Percentiles rank a stretch among this genome's conserved stretches.
Conservation (phyloP, 2,797 vertebrate genomes). For the Chanos chanos region DNA sequence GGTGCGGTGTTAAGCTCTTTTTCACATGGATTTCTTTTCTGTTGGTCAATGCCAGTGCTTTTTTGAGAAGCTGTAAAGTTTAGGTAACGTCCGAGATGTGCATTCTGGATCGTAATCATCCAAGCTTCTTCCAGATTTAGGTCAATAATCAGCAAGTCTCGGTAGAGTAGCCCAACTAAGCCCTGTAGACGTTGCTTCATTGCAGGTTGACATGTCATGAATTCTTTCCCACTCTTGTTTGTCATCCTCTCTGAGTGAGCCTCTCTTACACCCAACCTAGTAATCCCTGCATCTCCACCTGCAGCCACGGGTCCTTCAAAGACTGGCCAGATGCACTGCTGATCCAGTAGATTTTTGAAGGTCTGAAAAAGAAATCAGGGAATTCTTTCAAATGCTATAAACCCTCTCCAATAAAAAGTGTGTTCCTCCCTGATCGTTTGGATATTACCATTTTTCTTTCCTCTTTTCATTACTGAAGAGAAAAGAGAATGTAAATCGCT, state of each 20-base stretch:
- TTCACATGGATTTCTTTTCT: too few species aligned
- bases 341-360: not conserved
- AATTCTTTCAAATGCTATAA: constrained; percentile 3
- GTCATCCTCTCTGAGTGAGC: not conserved
- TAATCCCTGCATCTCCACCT: not conserved
- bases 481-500: constrained; percentile 2
- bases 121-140: too few species aligned
- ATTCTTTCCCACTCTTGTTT: not conserved
- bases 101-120: too few species aligned
- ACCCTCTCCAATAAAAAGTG: constrained; percentile 11
- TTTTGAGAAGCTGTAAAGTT: too few species aligned
- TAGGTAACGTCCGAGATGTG: too few species aligned
- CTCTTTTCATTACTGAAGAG: not conserved
- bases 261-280: too few species aligned
- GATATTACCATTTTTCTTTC: not conserved
- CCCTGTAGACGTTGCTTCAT: too few species aligned
- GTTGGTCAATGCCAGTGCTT: too few species aligned
- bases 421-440: not conserved
- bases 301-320: not conserved
- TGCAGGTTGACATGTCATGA: too few species aligned
- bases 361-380: constrained; percentile 15
- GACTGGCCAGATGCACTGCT: not conserved
- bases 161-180: too few species aligned
- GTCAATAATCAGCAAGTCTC: too few species aligned
- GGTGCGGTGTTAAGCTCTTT: too few species aligned